Evolutionary conservation across 2,888 invertebrate genomes (phyloP).

Genomic region (Ptychoptera contaminata): DNA sequence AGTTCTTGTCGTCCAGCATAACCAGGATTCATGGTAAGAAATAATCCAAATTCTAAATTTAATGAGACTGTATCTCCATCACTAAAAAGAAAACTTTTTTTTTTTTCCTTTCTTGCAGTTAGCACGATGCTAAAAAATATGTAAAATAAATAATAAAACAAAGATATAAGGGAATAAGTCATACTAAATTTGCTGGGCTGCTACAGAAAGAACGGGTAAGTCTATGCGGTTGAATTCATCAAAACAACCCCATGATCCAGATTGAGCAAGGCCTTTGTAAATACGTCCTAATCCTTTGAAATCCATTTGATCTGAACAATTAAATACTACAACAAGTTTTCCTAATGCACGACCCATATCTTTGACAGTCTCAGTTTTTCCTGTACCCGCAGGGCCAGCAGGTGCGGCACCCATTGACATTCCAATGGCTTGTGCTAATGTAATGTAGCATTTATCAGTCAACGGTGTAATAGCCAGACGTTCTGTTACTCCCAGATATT

Average conservation of each 20-base stretch:
- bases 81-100: slow-evolving; percentile 42
- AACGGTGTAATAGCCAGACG: slow-evolving; percentile 68
- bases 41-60: slow-evolving; percentile 67
- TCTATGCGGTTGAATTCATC: slow-evolving; percentile 80
- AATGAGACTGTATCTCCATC: slow-evolving; percentile 62
- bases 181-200: slow-evolving; percentile 60
- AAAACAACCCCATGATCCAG: slow-evolving; percentile 77
- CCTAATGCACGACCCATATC: slow-evolving; percentile 75
- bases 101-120: slow-evolving; percentile 40
- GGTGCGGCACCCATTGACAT: slow-evolving; percentile 71
- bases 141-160: no score
- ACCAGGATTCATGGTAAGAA: slow-evolving; percentile 73
- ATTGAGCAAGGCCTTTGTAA: slow-evolving; percentile 62
- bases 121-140: slow-evolving; percentile 25
- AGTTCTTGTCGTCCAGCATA: slow-evolving; percentile 75
- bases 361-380: slow-evolving; percentile 75
- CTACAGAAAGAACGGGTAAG: slow-evolving; percentile 67
- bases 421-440: slow-evolving; percentile 59
- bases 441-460: slow-evolving; percentile 74
- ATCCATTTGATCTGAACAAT: slow-evolving; percentile 83
- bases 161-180: background rate
- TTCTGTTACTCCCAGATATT: slow-evolving; percentile 69
- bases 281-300: slow-evolving; percentile 54
- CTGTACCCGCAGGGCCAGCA: slow-evolving; percentile 76
- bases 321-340: slow-evolving; percentile 74